Conservation (phyloP, 2,797 vertebrate species). For the Pristis pectinata region DNA sequence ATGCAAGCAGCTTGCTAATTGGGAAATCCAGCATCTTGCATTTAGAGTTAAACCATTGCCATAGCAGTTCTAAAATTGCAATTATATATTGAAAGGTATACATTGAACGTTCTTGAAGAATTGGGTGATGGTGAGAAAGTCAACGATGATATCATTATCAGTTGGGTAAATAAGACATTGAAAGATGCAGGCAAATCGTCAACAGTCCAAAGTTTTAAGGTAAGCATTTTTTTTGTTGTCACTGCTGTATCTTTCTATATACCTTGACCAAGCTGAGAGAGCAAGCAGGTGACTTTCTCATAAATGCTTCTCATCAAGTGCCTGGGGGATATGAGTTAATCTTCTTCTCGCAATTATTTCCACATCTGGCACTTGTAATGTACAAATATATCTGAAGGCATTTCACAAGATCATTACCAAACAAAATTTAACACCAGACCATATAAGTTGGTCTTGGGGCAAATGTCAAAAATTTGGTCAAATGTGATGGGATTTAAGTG, state of each 20-base stretch:
- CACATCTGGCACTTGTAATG: background rate
- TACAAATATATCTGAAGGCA: background rate
- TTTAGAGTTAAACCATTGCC: background rate
- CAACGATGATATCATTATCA: slow-evolving; percentile 84
- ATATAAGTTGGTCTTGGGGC: background rate
- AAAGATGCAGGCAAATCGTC: slow-evolving; percentile 73
- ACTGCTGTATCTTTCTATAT: background rate
- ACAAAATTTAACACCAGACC: too few relatives aligned
- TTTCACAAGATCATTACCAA: too few relatives aligned
- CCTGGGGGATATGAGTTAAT: background rate
- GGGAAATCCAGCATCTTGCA: background rate
- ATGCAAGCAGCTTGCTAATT: background rate
- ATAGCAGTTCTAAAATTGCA: background rate
- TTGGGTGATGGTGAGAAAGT: slow-evolving; percentile 81
- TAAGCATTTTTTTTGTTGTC: slow-evolving; percentile 45
- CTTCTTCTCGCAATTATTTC: background rate
- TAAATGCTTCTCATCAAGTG: background rate
- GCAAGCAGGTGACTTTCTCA: background rate
- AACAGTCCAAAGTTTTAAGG: slow-evolving; percentile 88
- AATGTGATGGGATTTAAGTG: background rate
- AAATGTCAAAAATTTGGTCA: background rate
- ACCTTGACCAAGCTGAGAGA: background rate
- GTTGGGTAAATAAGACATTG: slow-evolving; percentile 85
- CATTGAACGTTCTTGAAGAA: slow-evolving; percentile 80
- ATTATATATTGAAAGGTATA: slow-evolving; percentile 65